phyloP scores from a whole-genome alignment of 2,113 vertebrate species.

The Oxyruncus cristatus region DNA sequence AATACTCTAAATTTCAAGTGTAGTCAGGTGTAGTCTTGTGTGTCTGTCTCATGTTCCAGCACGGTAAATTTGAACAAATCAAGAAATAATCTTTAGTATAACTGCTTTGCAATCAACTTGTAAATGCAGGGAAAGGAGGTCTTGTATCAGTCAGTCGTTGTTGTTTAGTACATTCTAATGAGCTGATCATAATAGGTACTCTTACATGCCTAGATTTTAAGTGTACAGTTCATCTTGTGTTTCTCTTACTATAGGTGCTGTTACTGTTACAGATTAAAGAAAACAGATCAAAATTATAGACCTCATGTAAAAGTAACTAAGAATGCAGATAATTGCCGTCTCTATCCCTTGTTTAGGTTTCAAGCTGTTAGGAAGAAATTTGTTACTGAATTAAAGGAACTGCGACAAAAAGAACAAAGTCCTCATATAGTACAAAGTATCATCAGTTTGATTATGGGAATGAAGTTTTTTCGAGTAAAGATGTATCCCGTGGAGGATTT shows the following conservation, averaged over 20 bases:
- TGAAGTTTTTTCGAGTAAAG: constrained; percentile 98
- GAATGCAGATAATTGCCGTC: not conserved
- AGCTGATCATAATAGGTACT: not conserved
- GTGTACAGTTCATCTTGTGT: not conserved
- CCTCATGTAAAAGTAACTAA: not conserved
- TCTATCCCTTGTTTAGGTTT: constrained; percentile 78
- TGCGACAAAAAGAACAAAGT: constrained; percentile 93
- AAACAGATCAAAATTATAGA: not conserved
- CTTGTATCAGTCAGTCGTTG: not conserved
- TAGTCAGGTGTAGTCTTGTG: not conserved
- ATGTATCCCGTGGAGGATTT: constrained; percentile 99
- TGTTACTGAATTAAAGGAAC: constrained; percentile 95
- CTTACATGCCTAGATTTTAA: not conserved
- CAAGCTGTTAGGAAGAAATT: constrained; percentile 98
- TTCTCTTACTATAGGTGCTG: not conserved
- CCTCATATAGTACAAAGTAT: constrained; percentile 94
- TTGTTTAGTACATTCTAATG: not conserved
- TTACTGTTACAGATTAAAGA: not conserved
- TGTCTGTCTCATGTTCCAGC: not conserved
- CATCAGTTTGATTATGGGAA: constrained; percentile 98
- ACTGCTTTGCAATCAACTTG: not conserved
- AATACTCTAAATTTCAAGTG: not conserved
- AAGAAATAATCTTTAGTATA: not conserved
- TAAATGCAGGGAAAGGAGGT: not conserved
- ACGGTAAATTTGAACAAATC: not conserved